Conservation (phyloP, 2,888 invertebrate species). For the Esperia sulphurella region DNA sequence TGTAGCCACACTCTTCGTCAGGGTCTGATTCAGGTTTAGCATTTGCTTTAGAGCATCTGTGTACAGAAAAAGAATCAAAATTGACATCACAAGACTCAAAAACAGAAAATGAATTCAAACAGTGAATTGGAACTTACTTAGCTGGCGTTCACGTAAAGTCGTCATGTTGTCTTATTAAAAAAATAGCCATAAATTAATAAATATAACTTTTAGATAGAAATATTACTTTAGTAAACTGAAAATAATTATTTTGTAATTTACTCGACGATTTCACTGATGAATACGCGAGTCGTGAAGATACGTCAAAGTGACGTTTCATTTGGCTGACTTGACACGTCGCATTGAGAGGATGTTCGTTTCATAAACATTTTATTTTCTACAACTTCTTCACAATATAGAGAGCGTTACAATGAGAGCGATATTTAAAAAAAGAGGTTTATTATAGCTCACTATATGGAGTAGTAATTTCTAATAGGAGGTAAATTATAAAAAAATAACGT, state of each 20-base stretch:
- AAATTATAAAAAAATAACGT: too few relatives aligned
- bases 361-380: not conserved
- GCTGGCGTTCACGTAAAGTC: conserved; percentile 84
- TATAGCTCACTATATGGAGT: too few relatives aligned
- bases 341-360: conserved; percentile 2
- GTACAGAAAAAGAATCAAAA: conserved; percentile 31
- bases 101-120: conserved; percentile 3
- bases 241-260: too few relatives aligned
- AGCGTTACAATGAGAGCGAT: too few relatives aligned
- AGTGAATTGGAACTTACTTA: conserved; percentile 71
- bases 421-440: too few relatives aligned
- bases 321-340: conserved; percentile 7
- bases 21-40: conserved; percentile 93
- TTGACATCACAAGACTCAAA: conserved; percentile 11
- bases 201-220: not conserved
- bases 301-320: conserved; percentile 2
- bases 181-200: conserved; percentile 32
- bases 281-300: not conserved
- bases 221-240: not conserved
- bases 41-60: conserved; percentile 95
- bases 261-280: not conserved
- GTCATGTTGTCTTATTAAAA: conserved; percentile 69
- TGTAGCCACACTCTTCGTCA: conserved; percentile 85
- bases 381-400: too few relatives aligned
- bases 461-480: too few relatives aligned